A percentile compares a stretch with the other conserved stretches of the same genome.
Evolutionary conservation across 2,113 vertebrate species (phyloP).

Genomic region (Riparia riparia): DNA sequence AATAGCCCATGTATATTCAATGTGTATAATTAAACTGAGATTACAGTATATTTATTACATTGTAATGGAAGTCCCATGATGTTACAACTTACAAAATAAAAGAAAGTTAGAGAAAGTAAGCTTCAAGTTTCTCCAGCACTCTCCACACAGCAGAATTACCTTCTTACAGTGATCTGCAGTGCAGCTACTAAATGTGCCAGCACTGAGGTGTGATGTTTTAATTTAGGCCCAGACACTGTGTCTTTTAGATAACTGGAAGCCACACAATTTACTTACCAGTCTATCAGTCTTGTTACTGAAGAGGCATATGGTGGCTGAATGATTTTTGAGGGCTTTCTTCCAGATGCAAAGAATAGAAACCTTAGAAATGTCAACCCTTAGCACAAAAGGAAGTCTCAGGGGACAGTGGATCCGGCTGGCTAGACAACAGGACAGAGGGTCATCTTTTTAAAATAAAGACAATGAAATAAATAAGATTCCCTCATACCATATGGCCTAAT

Average conservation of each 20-base stretch:
- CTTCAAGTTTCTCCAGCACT: not conserved
- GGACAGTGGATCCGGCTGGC: not conserved
- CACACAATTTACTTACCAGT: not conserved
- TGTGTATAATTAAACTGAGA: not conserved
- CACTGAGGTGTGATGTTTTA: not conserved
- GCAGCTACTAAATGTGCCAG: not conserved
- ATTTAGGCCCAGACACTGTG: not conserved
- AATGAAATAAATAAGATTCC: not conserved
- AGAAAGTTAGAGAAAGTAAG: not conserved
- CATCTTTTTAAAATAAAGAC: not conserved
- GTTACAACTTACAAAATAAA: not conserved
- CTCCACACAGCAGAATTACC: not conserved
- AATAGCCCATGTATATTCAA: not conserved
- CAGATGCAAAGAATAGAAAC: not conserved
- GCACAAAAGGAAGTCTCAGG: not conserved
- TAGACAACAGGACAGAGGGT: not conserved
- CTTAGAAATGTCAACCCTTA: not conserved
- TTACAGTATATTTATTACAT: not conserved
- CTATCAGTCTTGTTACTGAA: not conserved
- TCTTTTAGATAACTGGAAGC: not conserved
- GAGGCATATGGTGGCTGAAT: not conserved
- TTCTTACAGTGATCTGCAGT: fast-evolving
- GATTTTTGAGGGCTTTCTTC: not conserved
- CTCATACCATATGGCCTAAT: not conserved
- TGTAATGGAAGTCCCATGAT: not conserved